Evolutionary conservation across 2,113 vertebrate species (phyloP).

Genomic region (Mesitornis unicolor): DNA sequence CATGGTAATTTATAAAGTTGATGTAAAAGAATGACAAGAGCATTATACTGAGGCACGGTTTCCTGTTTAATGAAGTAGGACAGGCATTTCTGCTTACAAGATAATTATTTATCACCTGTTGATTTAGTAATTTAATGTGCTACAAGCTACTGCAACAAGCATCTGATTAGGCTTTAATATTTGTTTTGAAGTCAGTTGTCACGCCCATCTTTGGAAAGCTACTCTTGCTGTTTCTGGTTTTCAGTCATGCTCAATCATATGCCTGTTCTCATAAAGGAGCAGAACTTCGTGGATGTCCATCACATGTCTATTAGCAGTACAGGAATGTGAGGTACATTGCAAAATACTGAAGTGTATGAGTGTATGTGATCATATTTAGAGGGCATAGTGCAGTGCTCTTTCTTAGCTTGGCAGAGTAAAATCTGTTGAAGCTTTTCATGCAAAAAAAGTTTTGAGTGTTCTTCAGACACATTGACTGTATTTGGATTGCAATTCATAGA

Average conservation of each 20-base stretch:
- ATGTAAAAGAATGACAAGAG: not conserved
- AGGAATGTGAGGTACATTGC: fast-evolving
- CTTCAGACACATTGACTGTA: not conserved
- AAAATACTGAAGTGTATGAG: not conserved
- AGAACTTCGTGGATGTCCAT: not conserved
- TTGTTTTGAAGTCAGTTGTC: constrained; percentile 3
- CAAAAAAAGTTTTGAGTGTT: not conserved
- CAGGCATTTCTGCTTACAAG: not conserved
- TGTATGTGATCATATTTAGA: not conserved
- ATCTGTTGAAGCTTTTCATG: not conserved
- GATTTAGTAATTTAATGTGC: not conserved
- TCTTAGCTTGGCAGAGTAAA: not conserved
- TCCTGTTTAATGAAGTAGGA: not conserved
- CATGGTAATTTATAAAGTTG: not conserved
- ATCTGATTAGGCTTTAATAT: not conserved
- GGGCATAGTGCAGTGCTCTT: not conserved
- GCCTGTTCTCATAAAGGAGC: not conserved
- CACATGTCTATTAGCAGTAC: not conserved
- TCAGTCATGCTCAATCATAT: not conserved
- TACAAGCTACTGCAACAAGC: not conserved
- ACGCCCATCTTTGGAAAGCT: not conserved
- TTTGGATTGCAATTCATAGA: not conserved
- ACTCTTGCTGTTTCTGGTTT: not conserved
- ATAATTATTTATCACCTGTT: not conserved
- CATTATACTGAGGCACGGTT: not conserved